Evolutionary conservation across 2,113 vertebrate species (phyloP).

Genomic region (Mesembrinibis cayennensis): DNA sequence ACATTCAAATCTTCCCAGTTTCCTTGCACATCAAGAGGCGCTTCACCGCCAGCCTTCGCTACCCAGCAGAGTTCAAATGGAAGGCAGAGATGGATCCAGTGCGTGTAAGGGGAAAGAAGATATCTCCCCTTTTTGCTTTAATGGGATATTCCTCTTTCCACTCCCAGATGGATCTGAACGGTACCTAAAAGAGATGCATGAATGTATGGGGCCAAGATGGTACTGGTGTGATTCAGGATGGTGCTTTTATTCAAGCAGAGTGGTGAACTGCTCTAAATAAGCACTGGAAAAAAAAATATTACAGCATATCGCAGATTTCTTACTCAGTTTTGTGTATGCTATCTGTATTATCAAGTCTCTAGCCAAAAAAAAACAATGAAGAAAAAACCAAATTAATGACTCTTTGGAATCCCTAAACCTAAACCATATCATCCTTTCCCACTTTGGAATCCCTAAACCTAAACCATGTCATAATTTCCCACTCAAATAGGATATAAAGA

Average conservation of each 20-base stretch:
- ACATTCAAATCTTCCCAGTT: background rate
- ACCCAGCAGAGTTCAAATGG: background rate
- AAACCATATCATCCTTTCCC: background rate
- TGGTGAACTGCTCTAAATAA: background rate
- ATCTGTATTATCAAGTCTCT: background rate
- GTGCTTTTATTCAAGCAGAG: background rate
- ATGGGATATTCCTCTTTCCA: background rate
- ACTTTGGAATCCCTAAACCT: background rate
- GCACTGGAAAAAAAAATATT: background rate
- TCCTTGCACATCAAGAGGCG: background rate
- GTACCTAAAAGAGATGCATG: background rate
- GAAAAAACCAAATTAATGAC: background rate
- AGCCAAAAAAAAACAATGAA: background rate
- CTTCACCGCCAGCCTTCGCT: background rate
- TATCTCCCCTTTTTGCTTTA: background rate
- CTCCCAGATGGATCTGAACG: background rate
- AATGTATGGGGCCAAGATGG: background rate
- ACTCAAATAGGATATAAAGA: background rate
- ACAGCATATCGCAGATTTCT: background rate
- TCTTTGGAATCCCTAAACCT: background rate
- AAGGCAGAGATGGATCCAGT: background rate
- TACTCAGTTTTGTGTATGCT: background rate
- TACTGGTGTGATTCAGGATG: background rate
- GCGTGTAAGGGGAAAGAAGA: background rate
- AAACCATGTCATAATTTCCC: background rate